Evolutionary conservation across 2,888 invertebrate genomes (phyloP).

Genomic region (Lithodes maja): DNA sequence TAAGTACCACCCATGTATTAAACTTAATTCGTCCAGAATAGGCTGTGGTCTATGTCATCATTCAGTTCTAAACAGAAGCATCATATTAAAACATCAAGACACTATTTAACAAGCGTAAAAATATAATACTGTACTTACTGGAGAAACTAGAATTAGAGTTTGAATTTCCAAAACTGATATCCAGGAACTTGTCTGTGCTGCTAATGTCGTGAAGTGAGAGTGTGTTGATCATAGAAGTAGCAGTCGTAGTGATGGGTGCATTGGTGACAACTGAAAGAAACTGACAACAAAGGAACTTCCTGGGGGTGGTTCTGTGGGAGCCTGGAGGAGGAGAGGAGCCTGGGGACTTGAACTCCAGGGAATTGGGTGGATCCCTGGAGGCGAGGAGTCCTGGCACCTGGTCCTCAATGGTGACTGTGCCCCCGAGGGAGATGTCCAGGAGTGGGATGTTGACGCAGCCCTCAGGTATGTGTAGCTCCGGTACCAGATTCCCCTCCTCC

Average conservation of each 20-base stretch:
- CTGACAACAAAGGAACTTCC: not conserved
- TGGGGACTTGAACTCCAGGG: not conserved
- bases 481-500: not conserved
- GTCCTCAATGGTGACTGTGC: slow-evolving; percentile 51
- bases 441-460: slow-evolving; percentile 46
- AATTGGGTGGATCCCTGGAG: slow-evolving; percentile 1
- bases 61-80: no score
- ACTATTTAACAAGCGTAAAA: not conserved
- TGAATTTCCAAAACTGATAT: slow-evolving; percentile 54
- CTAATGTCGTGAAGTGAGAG: slow-evolving; percentile 38
- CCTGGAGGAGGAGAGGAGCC: not conserved
- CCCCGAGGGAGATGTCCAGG: slow-evolving; percentile 59
- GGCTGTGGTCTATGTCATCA: no score
- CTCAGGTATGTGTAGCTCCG: slow-evolving; percentile 59
- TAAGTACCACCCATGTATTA: not conserved
- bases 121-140: slow-evolving; percentile 30
- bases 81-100: no score
- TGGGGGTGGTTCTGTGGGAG: not conserved
- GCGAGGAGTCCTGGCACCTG: slow-evolving; percentile 40
- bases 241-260: not conserved
- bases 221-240: slow-evolving; percentile 2
- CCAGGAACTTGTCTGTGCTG: slow-evolving; percentile 54
- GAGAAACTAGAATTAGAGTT: slow-evolving; percentile 63
- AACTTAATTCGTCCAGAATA: no score
- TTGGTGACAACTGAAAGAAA: not conserved